These are phyloP conservation scores for Monomorium pharaonis DNA, from an alignment of 1,140 invertebrate species.

Conservation along the genomic window DNA sequence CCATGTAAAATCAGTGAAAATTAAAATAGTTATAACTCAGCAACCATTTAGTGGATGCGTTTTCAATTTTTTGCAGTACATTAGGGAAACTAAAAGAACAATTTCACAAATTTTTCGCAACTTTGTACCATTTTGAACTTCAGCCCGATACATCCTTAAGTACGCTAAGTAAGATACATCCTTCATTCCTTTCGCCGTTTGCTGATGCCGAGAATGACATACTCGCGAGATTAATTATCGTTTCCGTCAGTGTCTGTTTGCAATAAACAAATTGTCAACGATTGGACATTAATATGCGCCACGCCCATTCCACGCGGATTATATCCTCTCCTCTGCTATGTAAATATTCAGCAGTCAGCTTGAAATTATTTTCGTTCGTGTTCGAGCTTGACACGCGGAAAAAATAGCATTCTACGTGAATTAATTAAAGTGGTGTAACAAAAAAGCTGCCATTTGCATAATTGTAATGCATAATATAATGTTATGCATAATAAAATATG, in stretches of 20 bases:
- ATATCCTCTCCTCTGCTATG: not conserved
- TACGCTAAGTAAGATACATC: too few relatives aligned
- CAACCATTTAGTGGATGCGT: too few relatives aligned
- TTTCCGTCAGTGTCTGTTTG: not conserved
- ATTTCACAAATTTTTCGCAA: too few relatives aligned
- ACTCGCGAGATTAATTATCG: constrained; percentile 23
- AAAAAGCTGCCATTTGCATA: not conserved
- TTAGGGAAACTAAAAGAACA: too few relatives aligned
- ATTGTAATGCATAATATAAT: constrained; percentile 14
- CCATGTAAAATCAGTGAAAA: too few relatives aligned
- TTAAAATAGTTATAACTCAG: too few relatives aligned
- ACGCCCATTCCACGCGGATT: not conserved
- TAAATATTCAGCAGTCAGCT: not conserved
- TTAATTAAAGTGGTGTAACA: constrained; percentile 22
- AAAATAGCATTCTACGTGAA: constrained; percentile 1
- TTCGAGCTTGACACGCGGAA: not conserved
- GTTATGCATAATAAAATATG: constrained; percentile 6
- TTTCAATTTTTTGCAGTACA: too few relatives aligned
- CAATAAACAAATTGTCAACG: constrained; percentile 3
- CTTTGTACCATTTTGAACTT: too few relatives aligned
- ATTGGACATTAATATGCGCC: not conserved
- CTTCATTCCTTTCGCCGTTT: not conserved
- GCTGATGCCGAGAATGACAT: not conserved
- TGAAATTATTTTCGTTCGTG: not conserved
- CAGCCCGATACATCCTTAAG: too few relatives aligned